Percentiles rank a stretch among this genome's conserved stretches.
These are phyloP conservation scores for Chirona hameri DNA, from an alignment of 2,888 invertebrate genomes.

Conservation along the genomic window DNA sequence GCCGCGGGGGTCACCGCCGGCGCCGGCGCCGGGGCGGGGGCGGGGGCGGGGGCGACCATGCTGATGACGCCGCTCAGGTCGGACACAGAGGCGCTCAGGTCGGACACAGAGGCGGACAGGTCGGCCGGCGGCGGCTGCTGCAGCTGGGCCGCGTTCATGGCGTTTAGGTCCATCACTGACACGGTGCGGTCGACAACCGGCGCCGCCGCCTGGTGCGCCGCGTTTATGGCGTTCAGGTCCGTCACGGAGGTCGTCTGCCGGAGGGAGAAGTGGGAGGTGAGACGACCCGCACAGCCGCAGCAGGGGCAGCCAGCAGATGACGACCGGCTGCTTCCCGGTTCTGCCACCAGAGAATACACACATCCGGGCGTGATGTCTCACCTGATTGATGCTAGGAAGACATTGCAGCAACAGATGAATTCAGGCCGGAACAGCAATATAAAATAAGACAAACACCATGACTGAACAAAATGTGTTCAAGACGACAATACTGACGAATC, in stretches of 20 bases:
- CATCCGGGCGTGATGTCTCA: too few relatives aligned
- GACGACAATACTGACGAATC: too few relatives aligned
- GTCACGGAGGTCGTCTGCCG: not conserved
- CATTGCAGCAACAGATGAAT: too few relatives aligned
- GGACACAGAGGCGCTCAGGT: not conserved
- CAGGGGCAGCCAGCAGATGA: too few relatives aligned
- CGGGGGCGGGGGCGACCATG: not conserved
- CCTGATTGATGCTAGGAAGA: too few relatives aligned
- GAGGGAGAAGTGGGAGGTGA: not conserved
- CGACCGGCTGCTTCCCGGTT: too few relatives aligned
- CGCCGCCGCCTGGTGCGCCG: not conserved
- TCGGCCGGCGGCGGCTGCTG: not conserved
- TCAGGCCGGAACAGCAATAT: too few relatives aligned
- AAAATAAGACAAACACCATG: too few relatives aligned
- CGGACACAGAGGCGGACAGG: not conserved
- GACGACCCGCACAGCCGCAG: too few relatives aligned
- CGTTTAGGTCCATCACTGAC: not conserved
- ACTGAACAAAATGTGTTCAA: too few relatives aligned
- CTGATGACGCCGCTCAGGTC: not conserved
- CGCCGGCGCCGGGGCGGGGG: not conserved
- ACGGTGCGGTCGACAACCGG: not conserved
- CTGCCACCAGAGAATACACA: too few relatives aligned
- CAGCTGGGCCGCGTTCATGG: not conserved
- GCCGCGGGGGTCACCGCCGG: not conserved
- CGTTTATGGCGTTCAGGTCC: not conserved